Evolutionary conservation across 2,888 invertebrate genomes (phyloP), one percentile per base, ranked within the genome.

Genomic region (Hemistola chrysoprasaria): DNA sequence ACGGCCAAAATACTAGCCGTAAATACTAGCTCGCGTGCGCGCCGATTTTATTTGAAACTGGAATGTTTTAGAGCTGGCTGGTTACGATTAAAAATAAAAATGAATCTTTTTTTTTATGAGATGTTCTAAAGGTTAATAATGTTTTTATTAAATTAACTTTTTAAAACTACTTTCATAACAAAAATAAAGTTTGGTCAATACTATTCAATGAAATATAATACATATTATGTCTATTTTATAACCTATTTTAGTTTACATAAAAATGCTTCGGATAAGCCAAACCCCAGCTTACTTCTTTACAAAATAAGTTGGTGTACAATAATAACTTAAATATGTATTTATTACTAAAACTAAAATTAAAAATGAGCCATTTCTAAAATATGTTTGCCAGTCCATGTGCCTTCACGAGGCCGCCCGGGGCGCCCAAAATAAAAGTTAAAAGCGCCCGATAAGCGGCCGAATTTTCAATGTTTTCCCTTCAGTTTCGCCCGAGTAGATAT

Each of bases 1-100:
- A 85, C 85, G 85, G 81, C 85, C 85, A 59, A 89, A 90, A 89
- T 88, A 87, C 83, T 70, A 65, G 75, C 78, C 71, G 84, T 86
- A 85, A 87, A 86, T 85, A 85, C 71, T 68, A 62, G 74, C 78
- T 88, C 80, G 86, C 88, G 87, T 86, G 87, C 81, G 71, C 53
- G 37, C 44, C 40, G 16, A 69, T 60, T 56, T 37, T 11, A 30
- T 41, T 50, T 36, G 43, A 42, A 27, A 48, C 57, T 55, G 21
- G 52, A 63, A 63, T 22, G 40, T 11, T 2, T 3, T 69, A 79
- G 78, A 79, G 40, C 35, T 56, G 73, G 53, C 66, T 30, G 28
- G 43, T 21, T 25, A 8, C 11, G 8, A 16, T 31, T 38, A 39
- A 39, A 23, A 36, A 24, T 16, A 25, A 22, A 28, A 28, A 11